phyloP scores from a whole-genome alignment of 1,140 invertebrate genomes.

The Nephotettix cincticeps region DNA sequence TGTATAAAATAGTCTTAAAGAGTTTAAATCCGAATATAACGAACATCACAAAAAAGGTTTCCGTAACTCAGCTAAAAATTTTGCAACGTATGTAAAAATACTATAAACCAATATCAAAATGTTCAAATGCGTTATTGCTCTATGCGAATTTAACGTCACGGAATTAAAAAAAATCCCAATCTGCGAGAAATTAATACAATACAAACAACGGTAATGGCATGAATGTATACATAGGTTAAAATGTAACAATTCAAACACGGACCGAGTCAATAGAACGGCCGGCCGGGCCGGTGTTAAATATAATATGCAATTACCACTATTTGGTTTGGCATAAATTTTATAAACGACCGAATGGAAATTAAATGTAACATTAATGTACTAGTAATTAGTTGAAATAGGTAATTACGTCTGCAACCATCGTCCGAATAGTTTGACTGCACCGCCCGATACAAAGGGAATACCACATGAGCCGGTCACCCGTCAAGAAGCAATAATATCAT shows the following conservation, averaged over 20 bases:
- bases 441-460: neutral
- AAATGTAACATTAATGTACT: constrained; percentile 13
- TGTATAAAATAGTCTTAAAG: too few species aligned
- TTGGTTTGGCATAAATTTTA: constrained; percentile 18
- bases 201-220: constrained; percentile 10
- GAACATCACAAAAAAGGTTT: too few species aligned
- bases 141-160: too few species aligned
- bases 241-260: constrained; percentile 18
- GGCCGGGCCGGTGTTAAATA: neutral
- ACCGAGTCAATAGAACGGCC: neutral
- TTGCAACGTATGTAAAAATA: too few species aligned
- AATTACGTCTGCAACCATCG: neutral
- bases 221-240: constrained; percentile 9
- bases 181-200: constrained; percentile 9
- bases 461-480: too few species aligned
- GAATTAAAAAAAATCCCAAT: too few species aligned
- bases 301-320: constrained; percentile 22
- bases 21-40: too few species aligned
- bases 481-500: too few species aligned
- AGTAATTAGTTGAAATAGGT: constrained; percentile 13
- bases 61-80: too few species aligned
- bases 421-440: neutral
- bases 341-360: constrained; percentile 3
- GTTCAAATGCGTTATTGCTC: too few species aligned
- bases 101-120: too few species aligned